Percentiles rank a stretch among this genome's conserved stretches.
Conservation (phyloP, 2,797 vertebrate species). For the Pelochelys cantorii region DNA sequence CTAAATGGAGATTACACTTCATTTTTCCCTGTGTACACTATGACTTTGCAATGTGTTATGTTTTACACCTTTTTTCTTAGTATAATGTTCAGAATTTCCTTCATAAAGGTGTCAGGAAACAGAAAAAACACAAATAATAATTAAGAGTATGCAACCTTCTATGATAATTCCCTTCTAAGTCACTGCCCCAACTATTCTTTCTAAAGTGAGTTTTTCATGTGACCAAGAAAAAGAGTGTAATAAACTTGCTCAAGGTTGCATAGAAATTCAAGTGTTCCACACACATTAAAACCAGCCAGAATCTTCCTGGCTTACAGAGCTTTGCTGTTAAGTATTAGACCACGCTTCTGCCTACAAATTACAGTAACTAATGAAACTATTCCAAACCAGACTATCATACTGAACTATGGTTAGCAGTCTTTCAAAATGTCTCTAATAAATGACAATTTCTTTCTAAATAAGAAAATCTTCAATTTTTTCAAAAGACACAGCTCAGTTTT, state of each 20-base stretch:
- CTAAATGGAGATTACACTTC: not conserved
- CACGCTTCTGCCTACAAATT: not conserved
- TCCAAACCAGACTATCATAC: not conserved
- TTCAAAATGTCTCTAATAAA: conserved; percentile 15
- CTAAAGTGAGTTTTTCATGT: not conserved
- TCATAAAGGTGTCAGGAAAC: not conserved
- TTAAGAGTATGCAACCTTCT: not conserved
- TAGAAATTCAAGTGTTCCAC: not conserved
- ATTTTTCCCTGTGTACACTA: not conserved
- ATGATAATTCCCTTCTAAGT: not conserved
- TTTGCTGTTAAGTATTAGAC: not conserved
- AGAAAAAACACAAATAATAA: conserved; percentile 9
- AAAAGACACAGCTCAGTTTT: not conserved
- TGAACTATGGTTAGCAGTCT: not conserved
- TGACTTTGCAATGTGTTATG: not conserved
- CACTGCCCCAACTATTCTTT: not conserved
- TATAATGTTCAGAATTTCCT: conserved; percentile 20
- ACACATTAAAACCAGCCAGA: not conserved
- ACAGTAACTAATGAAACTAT: not conserved
- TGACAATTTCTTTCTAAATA: not conserved
- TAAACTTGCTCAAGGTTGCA: not conserved
- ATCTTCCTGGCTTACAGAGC: not conserved
- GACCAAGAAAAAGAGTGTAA: not conserved
- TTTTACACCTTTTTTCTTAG: conserved; percentile 9
- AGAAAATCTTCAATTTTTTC: not conserved